Percentiles rank a stretch among this genome's conserved stretches.
Conservation (phyloP, 2,113 vertebrate genomes). For the Archocentrus centrarchus region DNA sequence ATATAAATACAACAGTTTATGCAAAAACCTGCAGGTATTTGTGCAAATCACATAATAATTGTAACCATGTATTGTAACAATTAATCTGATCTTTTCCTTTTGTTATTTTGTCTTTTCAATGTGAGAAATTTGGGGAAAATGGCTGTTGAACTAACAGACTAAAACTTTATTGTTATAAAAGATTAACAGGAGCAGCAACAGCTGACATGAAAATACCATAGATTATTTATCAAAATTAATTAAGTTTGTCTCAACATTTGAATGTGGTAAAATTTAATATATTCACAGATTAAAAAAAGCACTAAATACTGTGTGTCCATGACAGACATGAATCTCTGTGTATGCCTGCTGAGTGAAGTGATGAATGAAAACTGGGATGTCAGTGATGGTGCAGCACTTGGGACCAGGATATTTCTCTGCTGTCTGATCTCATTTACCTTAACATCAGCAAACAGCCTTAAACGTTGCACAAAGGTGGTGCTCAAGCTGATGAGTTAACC, state of each 20-base stretch:
- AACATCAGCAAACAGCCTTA: too few relatives aligned
- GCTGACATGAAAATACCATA: background rate
- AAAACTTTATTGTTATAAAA: background rate
- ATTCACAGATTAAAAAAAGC: background rate
- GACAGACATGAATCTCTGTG: background rate
- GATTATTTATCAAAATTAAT: background rate
- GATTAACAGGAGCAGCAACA: background rate
- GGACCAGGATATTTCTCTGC: too few relatives aligned
- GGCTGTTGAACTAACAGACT: background rate
- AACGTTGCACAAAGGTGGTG: too few relatives aligned
- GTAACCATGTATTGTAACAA: background rate
- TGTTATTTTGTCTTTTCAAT: background rate
- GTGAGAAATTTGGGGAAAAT: background rate
- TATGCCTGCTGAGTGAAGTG: too few relatives aligned
- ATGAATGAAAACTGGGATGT: too few relatives aligned
- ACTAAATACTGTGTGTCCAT: background rate
- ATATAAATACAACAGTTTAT: background rate
- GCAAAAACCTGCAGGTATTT: accelerated
- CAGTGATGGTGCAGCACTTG: too few relatives aligned
- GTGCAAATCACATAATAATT: background rate
- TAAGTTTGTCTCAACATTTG: too few relatives aligned
- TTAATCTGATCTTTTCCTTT: background rate
- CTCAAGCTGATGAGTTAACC: too few relatives aligned
- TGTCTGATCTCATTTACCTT: too few relatives aligned
- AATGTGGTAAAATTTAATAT: accelerated